A percentile compares a stretch with the other conserved stretches of the same genome.
Conservation (phyloP, 2,797 vertebrate genomes). For the Glyptemys insculpta region DNA sequence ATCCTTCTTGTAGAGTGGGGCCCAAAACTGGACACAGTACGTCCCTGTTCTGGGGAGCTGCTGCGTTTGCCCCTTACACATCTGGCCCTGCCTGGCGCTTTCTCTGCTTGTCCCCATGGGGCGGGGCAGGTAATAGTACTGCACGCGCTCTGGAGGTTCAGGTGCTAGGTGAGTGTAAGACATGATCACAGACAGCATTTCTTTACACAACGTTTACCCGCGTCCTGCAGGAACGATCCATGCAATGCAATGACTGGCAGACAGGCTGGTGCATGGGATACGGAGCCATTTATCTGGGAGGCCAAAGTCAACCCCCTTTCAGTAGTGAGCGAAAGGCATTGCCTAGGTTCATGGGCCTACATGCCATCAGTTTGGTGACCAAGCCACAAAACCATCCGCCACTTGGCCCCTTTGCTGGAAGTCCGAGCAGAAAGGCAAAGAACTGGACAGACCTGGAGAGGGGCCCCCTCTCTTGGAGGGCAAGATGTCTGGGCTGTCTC, state of each 20-base stretch:
- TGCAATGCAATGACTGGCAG: not conserved
- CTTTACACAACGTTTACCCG: not conserved
- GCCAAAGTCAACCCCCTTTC: not conserved
- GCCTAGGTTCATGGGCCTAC: not conserved
- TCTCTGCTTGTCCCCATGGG: not conserved
- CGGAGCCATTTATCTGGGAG: not conserved
- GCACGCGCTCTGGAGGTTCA: not conserved
- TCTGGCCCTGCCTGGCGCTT: not conserved
- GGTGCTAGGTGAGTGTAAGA: not conserved
- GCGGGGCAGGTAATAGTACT: fast-evolving
- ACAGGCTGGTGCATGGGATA: not conserved
- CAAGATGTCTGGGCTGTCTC: not conserved
- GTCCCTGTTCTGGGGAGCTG: not conserved
- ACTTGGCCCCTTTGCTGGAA: not conserved
- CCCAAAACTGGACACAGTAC: too few species aligned
- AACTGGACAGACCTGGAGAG: not conserved
- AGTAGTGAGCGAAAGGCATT: not conserved
- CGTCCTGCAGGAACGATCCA: not conserved
- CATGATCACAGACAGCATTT: not conserved
- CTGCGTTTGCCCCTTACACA: not conserved
- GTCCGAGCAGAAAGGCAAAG: not conserved
- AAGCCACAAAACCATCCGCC: not conserved
- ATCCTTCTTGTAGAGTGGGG: too few species aligned
- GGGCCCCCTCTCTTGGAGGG: too few species aligned
- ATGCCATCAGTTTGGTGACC: not conserved